Percentiles rank a stretch among this genome's conserved stretches.
Evolutionary conservation across 1,140 invertebrate species (phyloP).

Genomic region (Ceratitis capitata): DNA sequence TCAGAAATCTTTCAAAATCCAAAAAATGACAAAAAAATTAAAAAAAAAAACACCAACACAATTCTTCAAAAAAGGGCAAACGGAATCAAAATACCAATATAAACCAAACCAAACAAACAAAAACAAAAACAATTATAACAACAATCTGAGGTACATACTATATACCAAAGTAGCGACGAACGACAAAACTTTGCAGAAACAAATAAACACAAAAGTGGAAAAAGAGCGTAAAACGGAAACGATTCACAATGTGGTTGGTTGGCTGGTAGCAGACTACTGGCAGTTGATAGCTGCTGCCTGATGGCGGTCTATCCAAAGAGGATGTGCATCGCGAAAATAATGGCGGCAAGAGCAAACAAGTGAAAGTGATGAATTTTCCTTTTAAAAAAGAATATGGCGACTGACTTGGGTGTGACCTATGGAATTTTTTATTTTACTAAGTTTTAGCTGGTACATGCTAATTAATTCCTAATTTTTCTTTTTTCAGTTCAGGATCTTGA

Average conservation of each 20-base stretch:
- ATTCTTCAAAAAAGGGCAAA: background rate
- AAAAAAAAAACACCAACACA: background rate
- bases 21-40: too few species aligned
- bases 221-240: too few species aligned
- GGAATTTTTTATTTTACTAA: too few species aligned
- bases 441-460: too few species aligned
- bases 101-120: background rate
- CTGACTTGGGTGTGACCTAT: too few species aligned
- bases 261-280: background rate
- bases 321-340: conserved; percentile 42
- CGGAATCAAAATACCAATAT: background rate
- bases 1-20: background rate
- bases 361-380: too few species aligned
- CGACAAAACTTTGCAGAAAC: conserved; percentile 25
- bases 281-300: background rate
- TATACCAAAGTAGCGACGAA: background rate
- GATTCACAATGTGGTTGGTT: conserved; percentile 42
- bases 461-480: too few species aligned
- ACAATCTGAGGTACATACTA: conserved; percentile 2
- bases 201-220: too few species aligned
- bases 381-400: too few species aligned
- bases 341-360: conserved; percentile 27
- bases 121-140: conserved; percentile 12
- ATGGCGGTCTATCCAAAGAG: conserved; percentile 20
- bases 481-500: too few species aligned